A percentile compares a stretch with the other conserved stretches of the same genome.
Evolutionary conservation across 1,140 invertebrate genomes (phyloP).

Genomic region (Ceratina calcarata): DNA sequence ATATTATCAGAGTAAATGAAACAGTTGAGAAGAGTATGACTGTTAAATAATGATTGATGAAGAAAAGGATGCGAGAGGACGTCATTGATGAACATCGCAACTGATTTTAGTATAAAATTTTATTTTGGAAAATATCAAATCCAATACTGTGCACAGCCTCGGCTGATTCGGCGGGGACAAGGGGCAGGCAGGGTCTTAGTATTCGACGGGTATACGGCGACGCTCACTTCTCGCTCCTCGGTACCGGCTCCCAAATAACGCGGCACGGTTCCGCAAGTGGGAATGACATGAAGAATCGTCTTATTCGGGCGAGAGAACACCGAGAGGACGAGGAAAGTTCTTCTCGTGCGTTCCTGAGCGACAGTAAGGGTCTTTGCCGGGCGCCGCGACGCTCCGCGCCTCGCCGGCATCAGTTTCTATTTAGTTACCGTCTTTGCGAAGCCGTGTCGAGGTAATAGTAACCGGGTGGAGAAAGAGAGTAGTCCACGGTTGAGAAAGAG

Average conservation of each 20-base stretch:
- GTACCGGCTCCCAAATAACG: slow-evolving; percentile 25
- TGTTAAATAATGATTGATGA: no score
- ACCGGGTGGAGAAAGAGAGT: slow-evolving; percentile 34
- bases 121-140: no score
- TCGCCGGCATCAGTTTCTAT: slow-evolving; percentile 69
- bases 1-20: no score
- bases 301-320: slow-evolving; percentile 70
- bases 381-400: slow-evolving; percentile 9
- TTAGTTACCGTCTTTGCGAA: slow-evolving; percentile 70
- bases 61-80: no score
- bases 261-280: slow-evolving; percentile 34
- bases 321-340: slow-evolving; percentile 66
- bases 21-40: no score
- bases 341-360: slow-evolving; percentile 65
- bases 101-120: no score
- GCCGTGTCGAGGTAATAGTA: slow-evolving; percentile 66
- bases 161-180: slow-evolving; percentile 19
- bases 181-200: slow-evolving; percentile 61
- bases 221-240: slow-evolving; percentile 71
- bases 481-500: not conserved
- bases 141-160: no score
- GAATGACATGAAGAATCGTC: slow-evolving; percentile 76
- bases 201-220: slow-evolving; percentile 68
- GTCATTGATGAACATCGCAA: no score
- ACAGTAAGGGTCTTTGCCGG: slow-evolving; percentile 70